Percentiles rank a stretch among this genome's conserved stretches.
phyloP scores from a whole-genome alignment of 2,113 vertebrate species.

The Dendrocopos noguchii region DNA sequence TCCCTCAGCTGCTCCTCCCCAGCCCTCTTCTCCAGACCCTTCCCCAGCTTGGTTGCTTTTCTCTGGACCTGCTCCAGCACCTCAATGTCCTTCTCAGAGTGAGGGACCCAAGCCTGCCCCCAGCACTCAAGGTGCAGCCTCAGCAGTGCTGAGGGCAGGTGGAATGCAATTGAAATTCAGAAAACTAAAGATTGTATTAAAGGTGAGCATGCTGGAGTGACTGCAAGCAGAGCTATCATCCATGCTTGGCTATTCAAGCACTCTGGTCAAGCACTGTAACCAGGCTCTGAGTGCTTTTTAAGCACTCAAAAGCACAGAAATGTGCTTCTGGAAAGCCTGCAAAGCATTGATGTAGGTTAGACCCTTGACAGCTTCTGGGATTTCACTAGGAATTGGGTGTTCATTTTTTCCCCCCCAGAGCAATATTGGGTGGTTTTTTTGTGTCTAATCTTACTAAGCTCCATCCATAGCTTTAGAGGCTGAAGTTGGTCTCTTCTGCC shows the following conservation, averaged over 20 bases:
- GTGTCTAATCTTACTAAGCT: background rate
- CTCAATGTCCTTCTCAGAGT: too few species aligned
- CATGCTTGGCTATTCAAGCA: background rate
- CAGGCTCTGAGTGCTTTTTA: background rate
- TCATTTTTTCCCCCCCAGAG: too few species aligned
- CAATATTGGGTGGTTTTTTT: fast-evolving
- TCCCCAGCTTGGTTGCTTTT: too few species aligned
- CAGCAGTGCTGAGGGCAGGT: background rate
- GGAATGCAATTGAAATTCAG: background rate
- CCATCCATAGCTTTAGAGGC: background rate
- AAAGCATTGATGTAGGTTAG: background rate
- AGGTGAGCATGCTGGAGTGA: background rate
- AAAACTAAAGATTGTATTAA: conserved; percentile 17
- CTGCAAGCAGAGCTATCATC: background rate
- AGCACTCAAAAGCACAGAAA: background rate
- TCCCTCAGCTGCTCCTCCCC: too few species aligned
- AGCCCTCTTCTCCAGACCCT: too few species aligned
- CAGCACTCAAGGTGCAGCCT: too few species aligned
- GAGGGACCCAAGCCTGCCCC: too few species aligned
- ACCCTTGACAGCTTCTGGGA: background rate
- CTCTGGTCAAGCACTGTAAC: background rate
- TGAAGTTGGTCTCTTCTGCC: too few species aligned
- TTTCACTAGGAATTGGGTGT: background rate
- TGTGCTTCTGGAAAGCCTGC: background rate
- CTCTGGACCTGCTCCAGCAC: too few species aligned